Conservation (phyloP, 2,888 invertebrate species). For the Andrena chrysosceles region DNA sequence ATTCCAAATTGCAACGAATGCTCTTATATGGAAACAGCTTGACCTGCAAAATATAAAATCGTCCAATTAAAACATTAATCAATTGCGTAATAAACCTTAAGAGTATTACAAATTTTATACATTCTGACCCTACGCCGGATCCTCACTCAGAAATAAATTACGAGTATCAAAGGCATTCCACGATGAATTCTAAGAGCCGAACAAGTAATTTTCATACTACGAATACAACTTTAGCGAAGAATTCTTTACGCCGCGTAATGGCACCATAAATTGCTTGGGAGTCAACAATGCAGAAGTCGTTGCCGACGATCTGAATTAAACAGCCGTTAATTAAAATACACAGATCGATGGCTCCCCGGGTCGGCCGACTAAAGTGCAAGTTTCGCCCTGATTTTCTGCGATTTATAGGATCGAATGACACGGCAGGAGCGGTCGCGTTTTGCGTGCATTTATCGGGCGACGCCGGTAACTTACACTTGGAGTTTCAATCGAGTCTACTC, state of each 20-base stretch:
- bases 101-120: too few relatives aligned
- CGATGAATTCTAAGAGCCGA: neutral
- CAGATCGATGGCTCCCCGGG: neutral
- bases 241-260: too few relatives aligned
- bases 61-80: too few relatives aligned
- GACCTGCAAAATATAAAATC: too few relatives aligned
- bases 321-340: conserved; percentile 19
- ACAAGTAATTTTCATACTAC: neutral
- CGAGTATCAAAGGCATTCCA: too few relatives aligned
- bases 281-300: neutral
- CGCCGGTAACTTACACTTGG: conserved; percentile 33
- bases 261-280: neutral
- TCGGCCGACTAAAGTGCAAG: conserved; percentile 33
- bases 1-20: too few relatives aligned
- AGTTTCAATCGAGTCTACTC: conserved; percentile 52
- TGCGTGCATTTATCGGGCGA: conserved; percentile 47
- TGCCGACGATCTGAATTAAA: conserved; percentile 25
- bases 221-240: neutral
- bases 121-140: too few relatives aligned
- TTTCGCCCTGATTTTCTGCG: conserved; percentile 25
- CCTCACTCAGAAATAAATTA: too few relatives aligned
- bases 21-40: too few relatives aligned
- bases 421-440: conserved; percentile 25
- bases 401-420: conserved; percentile 32
- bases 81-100: too few relatives aligned